phyloP scores from a whole-genome alignment of 1,140 invertebrate species.

The Euschistus heros region DNA sequence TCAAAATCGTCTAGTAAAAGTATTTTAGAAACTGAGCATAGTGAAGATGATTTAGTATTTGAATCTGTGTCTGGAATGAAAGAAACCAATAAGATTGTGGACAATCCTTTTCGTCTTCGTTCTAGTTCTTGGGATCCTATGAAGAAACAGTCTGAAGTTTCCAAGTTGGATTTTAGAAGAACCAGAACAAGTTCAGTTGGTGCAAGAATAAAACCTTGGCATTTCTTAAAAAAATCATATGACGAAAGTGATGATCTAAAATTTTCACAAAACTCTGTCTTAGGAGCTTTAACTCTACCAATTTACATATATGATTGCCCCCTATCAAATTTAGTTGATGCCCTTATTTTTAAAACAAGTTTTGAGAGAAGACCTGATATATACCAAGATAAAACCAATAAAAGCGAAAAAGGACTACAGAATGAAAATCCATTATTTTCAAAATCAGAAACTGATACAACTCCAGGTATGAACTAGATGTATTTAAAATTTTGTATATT shows the following conservation, averaged over 20 bases:
- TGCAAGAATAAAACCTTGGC: slow-evolving; percentile 27
- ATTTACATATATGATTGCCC: slow-evolving; percentile 62
- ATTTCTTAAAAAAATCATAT: slow-evolving; percentile 10
- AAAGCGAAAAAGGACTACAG: not conserved
- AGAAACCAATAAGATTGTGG: slow-evolving; percentile 5
- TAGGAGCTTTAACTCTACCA: slow-evolving; percentile 41
- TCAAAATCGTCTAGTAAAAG: not conserved
- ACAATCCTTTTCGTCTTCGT: slow-evolving; percentile 28
- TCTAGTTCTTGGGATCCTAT: slow-evolving; percentile 32
- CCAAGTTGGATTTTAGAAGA: slow-evolving; percentile 25
- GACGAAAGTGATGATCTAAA: slow-evolving; percentile 14
- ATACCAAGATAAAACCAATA: slow-evolving; percentile 14
- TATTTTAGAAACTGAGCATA: not conserved
- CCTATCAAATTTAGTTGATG: slow-evolving; percentile 32
- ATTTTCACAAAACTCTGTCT: slow-evolving; percentile 11
- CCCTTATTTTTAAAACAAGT: slow-evolving; percentile 27
- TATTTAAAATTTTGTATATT: no score
- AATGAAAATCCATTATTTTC: not conserved
- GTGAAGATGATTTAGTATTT: slow-evolving; percentile 18
- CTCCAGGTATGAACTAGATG: not conserved
- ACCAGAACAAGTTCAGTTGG: slow-evolving; percentile 31
- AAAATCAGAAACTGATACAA: not conserved
- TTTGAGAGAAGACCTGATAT: slow-evolving; percentile 22
- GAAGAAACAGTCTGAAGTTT: slow-evolving; percentile 20
- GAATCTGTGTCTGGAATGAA: slow-evolving; percentile 15